Evolutionary conservation across 2,797 vertebrate genomes (phyloP), one percentile per base, ranked within the genome.

Genomic region (Acipenser ruthenus): DNA sequence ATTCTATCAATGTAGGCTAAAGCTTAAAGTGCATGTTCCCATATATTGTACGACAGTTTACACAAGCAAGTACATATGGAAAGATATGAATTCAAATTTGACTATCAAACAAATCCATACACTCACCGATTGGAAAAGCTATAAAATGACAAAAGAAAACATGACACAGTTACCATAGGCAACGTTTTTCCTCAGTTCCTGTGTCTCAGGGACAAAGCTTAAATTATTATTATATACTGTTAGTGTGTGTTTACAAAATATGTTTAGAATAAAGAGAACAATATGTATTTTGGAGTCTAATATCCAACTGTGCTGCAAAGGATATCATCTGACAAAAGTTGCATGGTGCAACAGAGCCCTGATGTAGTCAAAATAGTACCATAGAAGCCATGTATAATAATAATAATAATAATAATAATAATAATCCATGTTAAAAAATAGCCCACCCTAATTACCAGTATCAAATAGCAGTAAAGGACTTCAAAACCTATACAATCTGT

Each of bases 401-500:
- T 37, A 2, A 37, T 37, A 37, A 37, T 37, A 37, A 37, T n/a
- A n/a, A 37, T 37, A 37, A 37, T 37, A 37, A 37, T 37, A 37
- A 37, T 37, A 5, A 37, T 37, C 37, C 37, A 37, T 37, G 37
- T 37, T 37, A 37, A 37, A 5, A 37, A 37, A 37, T 37, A 37
- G 37, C 37, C 3, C 50, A 23, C 13, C 56, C 58, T 15, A 48
- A 18, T 10, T 49, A 68, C 49, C 8, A 66, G 47, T 56, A 56
- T 62, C 15, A 11, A 50, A 59, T 58, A 63, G 62, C 52, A 18
- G 60, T 67, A 71, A 64, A 67, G 68, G 67, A 77, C 75, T 72
- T 78, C 75, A 77, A 79, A 79, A 59, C 70, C 70, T 74, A 73
- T 70, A 75, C 70, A 75, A 74, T 75, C 72, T 73, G 71, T 49